These are phyloP conservation scores for Cirrhinus molitorella DNA, from an alignment of 2,797 vertebrate species.

Conservation along the genomic window DNA sequence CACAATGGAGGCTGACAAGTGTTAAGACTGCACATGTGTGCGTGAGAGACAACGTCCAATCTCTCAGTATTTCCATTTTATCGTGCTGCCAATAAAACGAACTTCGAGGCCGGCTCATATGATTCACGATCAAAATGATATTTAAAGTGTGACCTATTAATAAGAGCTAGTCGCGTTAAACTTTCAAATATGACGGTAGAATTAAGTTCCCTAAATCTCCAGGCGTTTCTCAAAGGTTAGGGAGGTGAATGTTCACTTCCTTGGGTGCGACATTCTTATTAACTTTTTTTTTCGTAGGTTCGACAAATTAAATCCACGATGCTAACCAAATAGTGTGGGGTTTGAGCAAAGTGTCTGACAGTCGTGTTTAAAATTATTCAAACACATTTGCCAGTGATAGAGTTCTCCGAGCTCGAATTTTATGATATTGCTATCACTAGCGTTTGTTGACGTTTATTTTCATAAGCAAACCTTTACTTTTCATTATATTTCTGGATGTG, in stretches of 20 bases:
- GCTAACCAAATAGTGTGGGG: constrained; percentile 72
- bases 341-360: constrained; percentile 70
- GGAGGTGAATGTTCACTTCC: constrained; percentile 60
- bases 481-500: constrained; percentile 18
- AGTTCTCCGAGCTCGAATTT: constrained; percentile 58
- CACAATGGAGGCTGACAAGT: constrained; percentile 28
- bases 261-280: constrained; percentile 65
- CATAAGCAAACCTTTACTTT: constrained; percentile 56
- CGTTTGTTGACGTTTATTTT: constrained; percentile 51
- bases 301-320: constrained; percentile 77
- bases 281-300: constrained; percentile 67
- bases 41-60: constrained; percentile 16
- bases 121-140: constrained; percentile 56
- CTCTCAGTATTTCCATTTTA: background rate
- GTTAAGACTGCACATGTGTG: constrained; percentile 1
- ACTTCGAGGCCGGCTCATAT: constrained; percentile 37
- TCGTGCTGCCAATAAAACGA: constrained; percentile 8
- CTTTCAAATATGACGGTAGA: constrained; percentile 51
- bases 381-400: constrained; percentile 70
- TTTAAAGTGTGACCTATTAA: constrained; percentile 60
- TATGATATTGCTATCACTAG: constrained; percentile 45
- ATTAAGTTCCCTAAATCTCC: constrained; percentile 63
- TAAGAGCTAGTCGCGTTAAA: constrained; percentile 43
- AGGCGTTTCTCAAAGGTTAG: constrained; percentile 70
- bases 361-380: constrained; percentile 72